Percentiles rank a stretch among this genome's conserved stretches.
Conservation (phyloP, 2,888 invertebrate species). For the Aleiodes alternator region DNA sequence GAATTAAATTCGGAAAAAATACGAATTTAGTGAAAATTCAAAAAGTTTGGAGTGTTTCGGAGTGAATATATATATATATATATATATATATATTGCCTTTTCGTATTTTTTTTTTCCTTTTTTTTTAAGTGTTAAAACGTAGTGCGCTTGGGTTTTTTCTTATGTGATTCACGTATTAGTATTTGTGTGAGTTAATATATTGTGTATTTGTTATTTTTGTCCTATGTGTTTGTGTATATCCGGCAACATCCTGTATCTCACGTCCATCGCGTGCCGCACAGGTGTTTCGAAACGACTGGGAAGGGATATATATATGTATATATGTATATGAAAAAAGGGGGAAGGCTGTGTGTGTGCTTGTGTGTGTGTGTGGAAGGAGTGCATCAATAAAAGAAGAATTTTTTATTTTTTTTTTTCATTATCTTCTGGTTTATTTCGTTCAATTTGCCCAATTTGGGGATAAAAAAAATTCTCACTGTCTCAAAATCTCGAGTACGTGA, state of each 20-base stretch:
- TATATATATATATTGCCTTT: too few relatives aligned
- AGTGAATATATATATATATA: too few relatives aligned
- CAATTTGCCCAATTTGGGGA: too few relatives aligned
- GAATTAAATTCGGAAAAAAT: too few relatives aligned
- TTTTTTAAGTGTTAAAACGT: not conserved
- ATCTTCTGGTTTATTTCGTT: too few relatives aligned
- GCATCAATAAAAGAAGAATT: constrained; percentile 2
- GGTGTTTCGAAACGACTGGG: constrained; percentile 45
- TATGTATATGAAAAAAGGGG: too few relatives aligned
- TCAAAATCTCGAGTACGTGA: too few relatives aligned
- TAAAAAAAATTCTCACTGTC: too few relatives aligned
- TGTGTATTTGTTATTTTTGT: constrained; percentile 19
- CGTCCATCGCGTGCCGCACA: constrained; percentile 47
- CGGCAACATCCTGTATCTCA: constrained; percentile 45
- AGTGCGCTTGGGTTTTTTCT: not conserved
- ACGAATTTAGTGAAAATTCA: too few relatives aligned
- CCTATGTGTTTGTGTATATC: constrained; percentile 36
- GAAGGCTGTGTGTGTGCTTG: not conserved
- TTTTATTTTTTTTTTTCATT: not conserved
- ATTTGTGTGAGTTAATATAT: constrained; percentile 1
- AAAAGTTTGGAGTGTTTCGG: too few relatives aligned
- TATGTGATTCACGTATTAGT: constrained; percentile 11
- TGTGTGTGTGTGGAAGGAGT: not conserved
- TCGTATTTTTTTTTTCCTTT: too few relatives aligned
- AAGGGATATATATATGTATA: not conserved